A percentile compares a stretch with the other conserved stretches of the same genome.
These are phyloP conservation scores for Lepidurus packardi DNA, from an alignment of 1,140 invertebrate genomes.

Conservation along the genomic window DNA sequence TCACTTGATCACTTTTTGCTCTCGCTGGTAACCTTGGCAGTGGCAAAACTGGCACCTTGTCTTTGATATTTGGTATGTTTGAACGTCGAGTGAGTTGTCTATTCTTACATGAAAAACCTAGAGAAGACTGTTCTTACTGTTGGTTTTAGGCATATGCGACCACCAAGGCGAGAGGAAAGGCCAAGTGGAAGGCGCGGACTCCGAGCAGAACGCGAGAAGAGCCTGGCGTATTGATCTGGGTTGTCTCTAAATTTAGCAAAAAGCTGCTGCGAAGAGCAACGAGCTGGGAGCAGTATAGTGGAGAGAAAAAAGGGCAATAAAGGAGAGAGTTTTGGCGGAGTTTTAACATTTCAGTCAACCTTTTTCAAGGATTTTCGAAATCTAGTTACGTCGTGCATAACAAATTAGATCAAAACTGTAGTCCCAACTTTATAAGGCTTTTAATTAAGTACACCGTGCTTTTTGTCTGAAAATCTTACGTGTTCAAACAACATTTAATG, in stretches of 20 bases:
- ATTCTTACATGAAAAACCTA: background rate
- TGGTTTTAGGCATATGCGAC: background rate
- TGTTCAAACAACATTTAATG: no score
- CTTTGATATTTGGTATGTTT: background rate
- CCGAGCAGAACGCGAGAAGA: slow-evolving; percentile 4
- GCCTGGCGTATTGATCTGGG: background rate
- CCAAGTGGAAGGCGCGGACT: slow-evolving; percentile 7
- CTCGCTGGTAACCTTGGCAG: no score
- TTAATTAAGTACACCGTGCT: no score
- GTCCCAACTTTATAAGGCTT: no score
- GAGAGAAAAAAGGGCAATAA: background rate
- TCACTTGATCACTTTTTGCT: no score
- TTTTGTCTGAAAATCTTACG: no score
- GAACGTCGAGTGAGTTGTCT: background rate
- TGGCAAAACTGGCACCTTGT: no score
- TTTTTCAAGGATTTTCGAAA: no score
- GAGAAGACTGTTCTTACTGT: background rate
- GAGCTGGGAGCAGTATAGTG: background rate
- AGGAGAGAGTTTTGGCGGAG: background rate
- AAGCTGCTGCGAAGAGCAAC: background rate
- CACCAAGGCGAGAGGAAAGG: slow-evolving; percentile 8
- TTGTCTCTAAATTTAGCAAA: slow-evolving; percentile 16
- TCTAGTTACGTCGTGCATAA: no score
- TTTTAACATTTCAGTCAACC: no score
- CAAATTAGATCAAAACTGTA: no score